These are phyloP conservation scores for Coleophora flavipennella DNA, from an alignment of 2,888 invertebrate species.

Conservation along the genomic window DNA sequence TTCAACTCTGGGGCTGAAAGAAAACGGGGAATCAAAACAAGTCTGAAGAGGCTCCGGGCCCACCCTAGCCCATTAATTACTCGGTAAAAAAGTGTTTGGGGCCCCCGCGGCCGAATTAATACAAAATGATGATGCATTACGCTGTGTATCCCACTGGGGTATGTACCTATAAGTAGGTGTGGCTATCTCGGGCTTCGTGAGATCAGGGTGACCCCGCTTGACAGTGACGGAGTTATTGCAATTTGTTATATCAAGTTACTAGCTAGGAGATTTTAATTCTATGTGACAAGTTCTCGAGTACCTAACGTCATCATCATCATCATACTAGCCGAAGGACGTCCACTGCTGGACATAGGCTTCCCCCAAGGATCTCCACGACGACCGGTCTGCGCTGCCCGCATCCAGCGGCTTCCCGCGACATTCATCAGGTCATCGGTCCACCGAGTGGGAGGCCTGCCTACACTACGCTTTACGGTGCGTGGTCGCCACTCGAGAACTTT, in stretches of 20 bases:
- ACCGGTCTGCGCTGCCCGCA: no score
- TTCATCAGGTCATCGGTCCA: no score
- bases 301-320: no score
- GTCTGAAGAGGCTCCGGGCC: conserved; percentile 21
- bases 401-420: no score
- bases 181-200: conserved; percentile 4
- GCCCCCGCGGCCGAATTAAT: conserved; percentile 16
- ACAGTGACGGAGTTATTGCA: not conserved
- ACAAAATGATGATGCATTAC: conserved; percentile 34
- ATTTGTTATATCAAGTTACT: not conserved
- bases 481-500: no score
- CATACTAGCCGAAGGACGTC: no score
- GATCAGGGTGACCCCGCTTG: conserved; percentile 24
- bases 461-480: no score
- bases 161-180: not conserved
- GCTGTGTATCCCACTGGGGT: conserved; percentile 18
- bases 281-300: no score
- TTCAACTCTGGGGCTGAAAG: conserved; percentile 18
- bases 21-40: conserved; percentile 35
- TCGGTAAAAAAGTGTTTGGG: conserved; percentile 24
- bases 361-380: no score
- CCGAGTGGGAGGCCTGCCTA: no score
- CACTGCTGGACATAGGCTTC: no score
- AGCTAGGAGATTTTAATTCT: no score
- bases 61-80: conserved; percentile 30